Base-by-base conservation (phyloP, 2,113 vertebrate species). In the Oncorhynchus mykiss region DNA sequence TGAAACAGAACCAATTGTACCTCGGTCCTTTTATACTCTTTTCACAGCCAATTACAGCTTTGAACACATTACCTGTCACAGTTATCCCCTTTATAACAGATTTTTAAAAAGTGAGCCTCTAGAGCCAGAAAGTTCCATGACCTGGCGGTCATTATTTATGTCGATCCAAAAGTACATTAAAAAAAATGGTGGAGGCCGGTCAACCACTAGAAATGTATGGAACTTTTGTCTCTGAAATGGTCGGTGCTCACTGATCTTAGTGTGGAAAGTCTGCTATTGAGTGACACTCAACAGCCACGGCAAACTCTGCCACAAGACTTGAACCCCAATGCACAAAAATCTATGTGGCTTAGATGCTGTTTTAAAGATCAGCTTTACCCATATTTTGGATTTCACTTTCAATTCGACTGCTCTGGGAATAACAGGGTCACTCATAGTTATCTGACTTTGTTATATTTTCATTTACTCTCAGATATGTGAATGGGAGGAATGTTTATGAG, bases 401-500 rank as follows among this genome's bases (percentile, higher is more conserved):
- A 45, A 3, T 57, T 57, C n/a, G 2, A 62, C 59, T 62, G 59
- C 18, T 22, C 16, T 24, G n/a, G n/a, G 16, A 24, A 62, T 16
- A 29, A 25, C 22, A 31, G 45, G 68, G 68, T 70, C 68, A 49
- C 24, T 27, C 25, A 14, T 18, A 54, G 5, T 16, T 54, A 54
- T 18, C 12, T 54, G 51, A 18, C 25, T 29, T 66, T 67, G 12
- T 67, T 67, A 27, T 67, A 24, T 27, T 67, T 29, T 29, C 3
- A 67, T 67, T 67, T 25, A 67, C n/a, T 22, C 62, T 5, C 65
- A 25, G 22, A 27, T 27, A 29, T 70, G 45, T 70, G 45, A 49
- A 70, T 20, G 39, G 45, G 24, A 70, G 68, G 64, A 67, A 67
- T 29, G 20, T 60, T 54, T 18, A 13, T 27, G 64, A 75, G 45